Percentiles rank a stretch among this genome's conserved stretches.
Evolutionary conservation across 2,888 invertebrate species (phyloP).

Genomic region (Halocaridina rubra): DNA sequence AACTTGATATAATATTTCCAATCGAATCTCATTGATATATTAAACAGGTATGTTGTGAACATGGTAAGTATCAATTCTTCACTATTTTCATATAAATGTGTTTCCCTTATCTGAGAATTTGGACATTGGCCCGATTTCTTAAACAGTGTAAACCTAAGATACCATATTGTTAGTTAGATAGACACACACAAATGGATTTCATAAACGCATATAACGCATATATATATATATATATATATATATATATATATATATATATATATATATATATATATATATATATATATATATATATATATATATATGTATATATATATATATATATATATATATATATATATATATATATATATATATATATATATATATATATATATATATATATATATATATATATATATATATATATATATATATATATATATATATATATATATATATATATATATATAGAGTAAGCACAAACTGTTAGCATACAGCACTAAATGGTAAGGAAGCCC

Average conservation of each 20-base stretch:
- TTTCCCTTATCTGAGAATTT: no score
- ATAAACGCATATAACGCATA: not conserved
- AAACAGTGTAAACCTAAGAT: no score
- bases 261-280: slow-evolving; percentile 9
- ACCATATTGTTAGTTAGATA: no score
- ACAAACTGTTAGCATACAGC: no score
- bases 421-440: slow-evolving; percentile 10
- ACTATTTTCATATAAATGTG: no score
- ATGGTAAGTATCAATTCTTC: no score
- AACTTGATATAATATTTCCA: no score
- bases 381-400: slow-evolving; percentile 9
- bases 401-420: slow-evolving; percentile 14
- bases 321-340: not conserved
- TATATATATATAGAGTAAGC: not conserved
- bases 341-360: not conserved
- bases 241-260: not conserved
- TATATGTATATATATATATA: slow-evolving; percentile 6
- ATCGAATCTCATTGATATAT: no score
- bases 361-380: not conserved
- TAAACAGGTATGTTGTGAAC: no score
- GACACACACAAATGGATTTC: no score
- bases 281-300: slow-evolving; percentile 14
- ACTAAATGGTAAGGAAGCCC: no score
- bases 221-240: not conserved
- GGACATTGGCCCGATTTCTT: no score